Evolutionary conservation across 2,888 invertebrate species (phyloP), one percentile per base, ranked within the genome.

Genomic region (Sesamia inferens): DNA sequence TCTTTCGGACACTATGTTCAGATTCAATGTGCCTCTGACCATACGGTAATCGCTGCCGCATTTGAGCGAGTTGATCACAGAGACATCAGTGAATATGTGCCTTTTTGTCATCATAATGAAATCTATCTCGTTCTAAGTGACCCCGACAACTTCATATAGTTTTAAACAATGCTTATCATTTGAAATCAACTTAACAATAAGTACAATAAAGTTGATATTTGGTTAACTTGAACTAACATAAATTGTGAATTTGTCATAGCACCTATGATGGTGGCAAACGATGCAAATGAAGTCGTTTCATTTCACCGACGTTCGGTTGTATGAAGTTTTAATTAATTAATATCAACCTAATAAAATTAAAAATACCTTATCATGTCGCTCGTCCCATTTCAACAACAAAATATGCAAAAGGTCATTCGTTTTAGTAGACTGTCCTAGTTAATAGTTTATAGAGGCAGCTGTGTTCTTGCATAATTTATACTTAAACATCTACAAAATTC

Each of bases 301-400:
- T 19, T 68, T 68, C 14, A 70, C 42, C 44, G 68, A 68, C 51
- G 69, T 70, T 14, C n/a, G 42, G 16, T 51, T 10, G 19, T 51
- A n/a, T 51, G 51, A n/a, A 19, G 51, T 19, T 4, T 10, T 10
- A 19, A 51, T 10, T 10, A 19, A 51, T 51, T 19, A 19, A 51
- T 10, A 51, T 1, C 8, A 51, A n/a, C 19, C 19, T 19, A 51
- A 51, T 51, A 51, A 51, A 19, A 51, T 8, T 19, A 48, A 51
- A 16, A 51, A 51, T 51, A 19, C 19, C 8, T 11, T 24, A 47
- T 64, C 19, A 31, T 31, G 31, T 31, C 31, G 31, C 2, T 63
- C 11, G 16, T 19, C 11, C 7, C 22, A 6, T 44, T 63, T 16
- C 19, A 24, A 63, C 16, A 57, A 22, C 42, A 44, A 22, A 62